Evolutionary conservation across 2,888 invertebrate species (phyloP).

Genomic region (Nemapogon koenigi): DNA sequence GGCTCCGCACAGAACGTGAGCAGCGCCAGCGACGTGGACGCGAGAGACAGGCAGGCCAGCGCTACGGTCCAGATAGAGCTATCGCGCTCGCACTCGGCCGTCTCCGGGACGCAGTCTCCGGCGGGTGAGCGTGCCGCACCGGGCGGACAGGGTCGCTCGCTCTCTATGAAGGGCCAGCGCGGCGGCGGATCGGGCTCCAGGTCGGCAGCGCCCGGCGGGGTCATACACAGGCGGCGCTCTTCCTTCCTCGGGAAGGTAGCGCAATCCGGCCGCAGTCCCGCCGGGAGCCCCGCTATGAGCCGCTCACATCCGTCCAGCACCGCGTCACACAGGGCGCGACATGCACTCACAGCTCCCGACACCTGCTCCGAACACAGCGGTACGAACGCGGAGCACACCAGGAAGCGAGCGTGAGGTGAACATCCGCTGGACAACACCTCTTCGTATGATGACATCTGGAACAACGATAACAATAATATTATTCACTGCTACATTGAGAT

Average conservation of each 20-base stretch:
- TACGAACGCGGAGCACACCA: slow-evolving; percentile 89
- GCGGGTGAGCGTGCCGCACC: slow-evolving; percentile 65
- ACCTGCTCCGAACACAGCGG: slow-evolving; percentile 91
- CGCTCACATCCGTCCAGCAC: slow-evolving; percentile 74
- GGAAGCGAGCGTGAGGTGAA: slow-evolving; percentile 81
- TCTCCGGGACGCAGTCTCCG: slow-evolving; percentile 68
- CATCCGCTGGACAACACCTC: slow-evolving; percentile 81
- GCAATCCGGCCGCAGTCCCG: slow-evolving; percentile 76
- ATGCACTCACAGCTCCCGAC: slow-evolving; percentile 83
- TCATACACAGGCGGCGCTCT: slow-evolving; percentile 78
- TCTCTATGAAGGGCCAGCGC: slow-evolving; percentile 49
- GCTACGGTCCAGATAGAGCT: slow-evolving; percentile 75
- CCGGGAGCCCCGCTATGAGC: slow-evolving; percentile 72
- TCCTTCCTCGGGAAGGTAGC: slow-evolving; percentile 78
- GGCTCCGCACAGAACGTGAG: slow-evolving; percentile 91
- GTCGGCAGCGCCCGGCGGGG: slow-evolving; percentile 61
- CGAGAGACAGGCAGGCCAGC: slow-evolving; percentile 78
- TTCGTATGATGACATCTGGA: slow-evolving; percentile 74
- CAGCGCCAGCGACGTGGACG: slow-evolving; percentile 83
- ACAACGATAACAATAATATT: slow-evolving; percentile 23
- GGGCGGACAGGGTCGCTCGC: slow-evolving; percentile 68
- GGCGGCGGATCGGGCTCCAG: slow-evolving; percentile 39
- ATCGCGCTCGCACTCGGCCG: slow-evolving; percentile 74
- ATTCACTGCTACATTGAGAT: background rate
- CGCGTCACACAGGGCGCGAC: slow-evolving; percentile 84